These are phyloP conservation scores for Cyphomyrus plagiostoma DNA, from an alignment of 2,113 vertebrate genomes.

Conservation along the genomic window DNA sequence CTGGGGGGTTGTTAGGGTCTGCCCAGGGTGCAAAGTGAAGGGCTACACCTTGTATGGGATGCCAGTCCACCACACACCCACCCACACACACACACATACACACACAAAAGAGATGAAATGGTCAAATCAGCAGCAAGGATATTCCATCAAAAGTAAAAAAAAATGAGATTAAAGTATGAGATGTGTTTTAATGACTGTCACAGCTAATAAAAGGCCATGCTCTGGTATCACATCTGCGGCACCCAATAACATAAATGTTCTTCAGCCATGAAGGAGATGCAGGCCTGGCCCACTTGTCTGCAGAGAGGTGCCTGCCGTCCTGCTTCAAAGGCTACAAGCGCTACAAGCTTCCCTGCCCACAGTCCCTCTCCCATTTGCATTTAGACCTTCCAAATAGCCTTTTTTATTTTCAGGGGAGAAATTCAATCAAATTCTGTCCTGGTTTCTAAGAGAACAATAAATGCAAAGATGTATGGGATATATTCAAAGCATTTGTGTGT, in stretches of 20 bases:
- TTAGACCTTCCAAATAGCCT: neutral
- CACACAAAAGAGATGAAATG: neutral
- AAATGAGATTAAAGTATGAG: neutral
- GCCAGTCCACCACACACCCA: neutral
- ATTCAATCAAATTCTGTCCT: neutral
- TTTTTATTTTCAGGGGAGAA: neutral
- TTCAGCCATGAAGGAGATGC: neutral
- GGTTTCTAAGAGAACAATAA: neutral
- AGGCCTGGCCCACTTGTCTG: neutral
- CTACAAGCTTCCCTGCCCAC: neutral
- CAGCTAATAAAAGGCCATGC: neutral
- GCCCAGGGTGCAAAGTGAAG: neutral
- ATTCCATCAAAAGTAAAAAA: neutral
- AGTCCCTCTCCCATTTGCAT: neutral
- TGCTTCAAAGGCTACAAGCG: neutral
- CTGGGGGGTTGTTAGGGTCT: neutral
- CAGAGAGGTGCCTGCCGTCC: neutral
- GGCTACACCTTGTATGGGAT: neutral
- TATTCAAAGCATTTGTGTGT: neutral
- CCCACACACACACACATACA: neutral
- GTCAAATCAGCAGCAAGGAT: neutral
- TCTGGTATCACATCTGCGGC: neutral
- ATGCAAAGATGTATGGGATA: neutral
- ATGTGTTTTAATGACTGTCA: neutral
- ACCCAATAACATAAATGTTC: neutral